Conservation (phyloP, 1,140 invertebrate genomes). For the Manduca sexta region DNA sequence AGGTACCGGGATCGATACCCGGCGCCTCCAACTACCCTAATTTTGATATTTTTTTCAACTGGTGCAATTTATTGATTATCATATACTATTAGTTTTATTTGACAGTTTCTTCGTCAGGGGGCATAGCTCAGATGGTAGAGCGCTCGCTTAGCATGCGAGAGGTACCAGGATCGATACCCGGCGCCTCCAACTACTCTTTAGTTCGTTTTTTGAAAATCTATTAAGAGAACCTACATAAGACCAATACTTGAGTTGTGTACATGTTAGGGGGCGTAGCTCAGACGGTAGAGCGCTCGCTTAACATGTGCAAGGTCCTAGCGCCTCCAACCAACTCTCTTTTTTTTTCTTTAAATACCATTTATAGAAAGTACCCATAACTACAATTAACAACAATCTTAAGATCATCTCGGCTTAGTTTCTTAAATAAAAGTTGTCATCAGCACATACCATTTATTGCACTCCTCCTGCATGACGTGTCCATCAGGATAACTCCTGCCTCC, state of each 20-base stretch:
- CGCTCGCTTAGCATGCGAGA: too few species aligned
- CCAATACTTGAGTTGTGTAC: too few species aligned
- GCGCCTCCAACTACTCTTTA: too few species aligned
- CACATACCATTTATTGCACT: slow-evolving; percentile 87
- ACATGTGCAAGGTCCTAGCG: slow-evolving; percentile 21
- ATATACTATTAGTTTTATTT: too few species aligned
- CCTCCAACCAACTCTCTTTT: slow-evolving; percentile 9
- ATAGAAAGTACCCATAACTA: too few species aligned
- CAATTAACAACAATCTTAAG: neutral
- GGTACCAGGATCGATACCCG: too few species aligned
- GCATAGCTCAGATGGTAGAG: too few species aligned
- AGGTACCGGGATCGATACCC: slow-evolving; percentile 23
- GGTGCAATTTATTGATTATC: too few species aligned
- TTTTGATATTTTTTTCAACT: too few species aligned
- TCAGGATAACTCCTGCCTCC: slow-evolving; percentile 87
- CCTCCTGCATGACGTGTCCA: slow-evolving; percentile 82
- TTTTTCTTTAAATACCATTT: neutral
- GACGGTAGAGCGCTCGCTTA: slow-evolving; percentile 26
- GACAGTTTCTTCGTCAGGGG: too few species aligned
- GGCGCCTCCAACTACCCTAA: slow-evolving; percentile 12
- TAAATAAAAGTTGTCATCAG: neutral
- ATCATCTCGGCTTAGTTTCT: neutral
- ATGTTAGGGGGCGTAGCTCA: slow-evolving; percentile 24
- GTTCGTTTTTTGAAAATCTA: too few species aligned
- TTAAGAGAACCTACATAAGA: too few species aligned